Conservation (phyloP, 2,888 invertebrate species). For the Thereva nobilitata region DNA sequence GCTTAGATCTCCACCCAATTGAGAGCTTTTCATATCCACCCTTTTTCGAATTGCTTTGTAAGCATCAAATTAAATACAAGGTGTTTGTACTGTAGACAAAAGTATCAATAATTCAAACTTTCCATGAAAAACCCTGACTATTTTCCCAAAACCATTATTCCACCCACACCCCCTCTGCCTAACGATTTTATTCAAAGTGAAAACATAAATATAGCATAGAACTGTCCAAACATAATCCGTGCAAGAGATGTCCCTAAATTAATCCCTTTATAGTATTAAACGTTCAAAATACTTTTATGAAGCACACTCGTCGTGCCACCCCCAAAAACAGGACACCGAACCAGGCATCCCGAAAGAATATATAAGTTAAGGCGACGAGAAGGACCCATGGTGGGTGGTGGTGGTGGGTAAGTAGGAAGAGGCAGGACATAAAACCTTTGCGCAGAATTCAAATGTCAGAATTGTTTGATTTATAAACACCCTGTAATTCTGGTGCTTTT, state of each 20-base stretch:
- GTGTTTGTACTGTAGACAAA: too few relatives aligned
- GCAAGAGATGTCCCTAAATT: conserved; percentile 28
- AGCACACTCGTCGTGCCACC: background rate
- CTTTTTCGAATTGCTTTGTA: too few relatives aligned
- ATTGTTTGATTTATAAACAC: conserved; percentile 46
- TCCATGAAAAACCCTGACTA: too few relatives aligned
- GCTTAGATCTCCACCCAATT: too few relatives aligned
- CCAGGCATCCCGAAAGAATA: conserved; percentile 10
- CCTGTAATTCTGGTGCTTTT: conserved; percentile 42
- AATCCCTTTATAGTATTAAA: conserved; percentile 32
- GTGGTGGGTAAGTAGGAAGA: background rate
- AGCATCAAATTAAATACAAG: too few relatives aligned
- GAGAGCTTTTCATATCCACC: too few relatives aligned
- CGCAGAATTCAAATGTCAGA: conserved; percentile 45
- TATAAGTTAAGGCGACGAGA: conserved; percentile 3
- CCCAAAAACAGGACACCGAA: conserved; percentile 1
- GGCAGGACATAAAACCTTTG: conserved; percentile 39
- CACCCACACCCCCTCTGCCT: too few relatives aligned
- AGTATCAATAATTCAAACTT: too few relatives aligned
- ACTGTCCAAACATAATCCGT: conserved; percentile 26
- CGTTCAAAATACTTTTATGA: conserved; percentile 27
- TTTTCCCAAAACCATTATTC: too few relatives aligned
- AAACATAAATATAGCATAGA: conserved; percentile 26
- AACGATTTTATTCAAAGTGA: background rate
- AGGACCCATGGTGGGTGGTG: background rate